These are phyloP conservation scores for Melanotaenia duboulayi DNA, from an alignment of 2,113 vertebrate species.

Conservation along the genomic window DNA sequence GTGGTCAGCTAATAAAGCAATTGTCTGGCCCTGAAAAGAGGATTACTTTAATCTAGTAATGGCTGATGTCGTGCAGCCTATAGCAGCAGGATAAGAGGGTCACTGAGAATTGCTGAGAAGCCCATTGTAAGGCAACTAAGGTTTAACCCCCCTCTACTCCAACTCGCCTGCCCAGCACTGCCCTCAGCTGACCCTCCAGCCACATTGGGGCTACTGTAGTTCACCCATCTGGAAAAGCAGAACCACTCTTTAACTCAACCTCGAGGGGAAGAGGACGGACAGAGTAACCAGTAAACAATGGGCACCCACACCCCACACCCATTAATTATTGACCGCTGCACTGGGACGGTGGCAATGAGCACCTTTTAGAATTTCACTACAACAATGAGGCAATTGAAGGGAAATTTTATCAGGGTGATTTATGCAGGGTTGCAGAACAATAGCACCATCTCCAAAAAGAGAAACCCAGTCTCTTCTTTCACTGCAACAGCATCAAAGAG, in stretches of 20 bases:
- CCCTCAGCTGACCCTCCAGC: constrained; percentile 55
- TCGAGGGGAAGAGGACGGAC: constrained; percentile 9
- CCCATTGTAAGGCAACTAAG: constrained; percentile 63
- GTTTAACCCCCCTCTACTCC: background rate
- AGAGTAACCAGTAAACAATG: constrained; percentile 23
- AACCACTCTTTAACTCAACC: constrained; percentile 55
- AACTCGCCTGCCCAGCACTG: constrained; percentile 6
- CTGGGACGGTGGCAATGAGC: constrained; percentile 14
- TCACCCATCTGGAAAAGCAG: constrained; percentile 70
- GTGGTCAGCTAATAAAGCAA: constrained; percentile 83
- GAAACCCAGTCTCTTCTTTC: too few species aligned
- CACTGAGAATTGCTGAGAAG: constrained; percentile 60
- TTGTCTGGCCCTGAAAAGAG: constrained; percentile 80
- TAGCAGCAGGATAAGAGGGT: constrained; percentile 64
- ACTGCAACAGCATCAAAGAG: background rate
- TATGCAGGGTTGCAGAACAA: background rate
- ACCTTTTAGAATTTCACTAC: constrained; percentile 23
- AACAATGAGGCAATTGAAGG: constrained; percentile 52
- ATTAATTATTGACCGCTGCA: constrained; percentile 52
- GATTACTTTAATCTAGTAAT: constrained; percentile 85
- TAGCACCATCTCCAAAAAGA: background rate
- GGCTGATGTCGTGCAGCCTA: constrained; percentile 64
- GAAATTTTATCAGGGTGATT: constrained; percentile 30
- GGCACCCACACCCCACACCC: background rate
- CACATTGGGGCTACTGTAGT: constrained; percentile 61